Percentiles rank a stretch among this genome's conserved stretches.
Conservation (phyloP, 1,140 invertebrate species). For the Delia radicum region DNA sequence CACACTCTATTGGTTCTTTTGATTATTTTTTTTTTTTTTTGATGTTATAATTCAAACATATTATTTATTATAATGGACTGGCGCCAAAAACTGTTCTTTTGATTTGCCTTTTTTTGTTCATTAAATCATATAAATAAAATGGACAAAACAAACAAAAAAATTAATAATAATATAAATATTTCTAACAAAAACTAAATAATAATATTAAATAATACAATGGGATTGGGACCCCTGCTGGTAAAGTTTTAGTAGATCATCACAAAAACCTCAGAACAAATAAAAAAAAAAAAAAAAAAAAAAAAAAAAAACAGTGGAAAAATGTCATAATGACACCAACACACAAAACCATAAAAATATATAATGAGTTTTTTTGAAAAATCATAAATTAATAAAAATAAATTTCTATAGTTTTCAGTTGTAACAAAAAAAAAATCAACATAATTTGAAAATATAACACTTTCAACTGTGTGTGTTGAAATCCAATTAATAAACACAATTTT, state of each 20-base stretch:
- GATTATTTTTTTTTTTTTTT: background rate
- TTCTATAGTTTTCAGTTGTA: background rate
- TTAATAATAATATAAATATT: background rate
- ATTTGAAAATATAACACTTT: background rate
- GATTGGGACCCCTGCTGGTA: background rate
- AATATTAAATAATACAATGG: background rate
- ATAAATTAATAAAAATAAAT: background rate
- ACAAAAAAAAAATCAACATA: background rate
- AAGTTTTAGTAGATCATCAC: background rate
- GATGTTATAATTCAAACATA: background rate
- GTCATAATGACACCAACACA: slow-evolving; percentile 15
- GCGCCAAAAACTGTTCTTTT: slow-evolving; percentile 12
- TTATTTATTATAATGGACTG: slow-evolving; percentile 9
- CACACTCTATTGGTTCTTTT: background rate
- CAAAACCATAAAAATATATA: background rate
- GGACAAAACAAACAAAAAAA: background rate
- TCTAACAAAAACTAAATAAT: background rate
- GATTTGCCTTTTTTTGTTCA: background rate
- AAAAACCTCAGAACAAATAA: no score
- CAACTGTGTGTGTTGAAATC: slow-evolving; percentile 14
- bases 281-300: no score
- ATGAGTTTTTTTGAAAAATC: background rate
- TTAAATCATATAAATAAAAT: background rate
- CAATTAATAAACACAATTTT: slow-evolving; percentile 16
- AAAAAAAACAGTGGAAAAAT: background rate